phyloP scores from a whole-genome alignment of 1,140 invertebrate genomes.

The Meteorus sp. region DNA sequence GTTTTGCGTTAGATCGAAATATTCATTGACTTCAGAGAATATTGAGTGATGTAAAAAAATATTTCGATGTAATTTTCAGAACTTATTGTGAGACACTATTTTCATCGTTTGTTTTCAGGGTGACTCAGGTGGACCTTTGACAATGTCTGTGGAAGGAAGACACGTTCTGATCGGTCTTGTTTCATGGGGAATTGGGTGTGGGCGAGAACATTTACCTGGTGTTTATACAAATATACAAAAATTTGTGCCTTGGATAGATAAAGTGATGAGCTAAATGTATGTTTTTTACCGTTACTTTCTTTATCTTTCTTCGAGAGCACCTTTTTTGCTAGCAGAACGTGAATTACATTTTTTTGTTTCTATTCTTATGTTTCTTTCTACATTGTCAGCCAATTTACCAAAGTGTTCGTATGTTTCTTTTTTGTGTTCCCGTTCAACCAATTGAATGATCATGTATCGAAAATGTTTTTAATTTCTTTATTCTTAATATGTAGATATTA shows the following conservation, averaged over 20 bases:
- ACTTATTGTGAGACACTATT: too few species aligned
- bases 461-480: too few species aligned
- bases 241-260: slow-evolving; percentile 90
- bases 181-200: slow-evolving; percentile 90
- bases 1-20: too few species aligned
- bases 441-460: background rate
- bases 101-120: slow-evolving; percentile 59
- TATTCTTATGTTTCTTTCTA: background rate
- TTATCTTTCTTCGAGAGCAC: background rate
- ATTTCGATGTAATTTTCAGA: too few species aligned
- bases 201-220: slow-evolving; percentile 84
- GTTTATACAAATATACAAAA: slow-evolving; percentile 91
- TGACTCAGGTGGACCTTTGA: slow-evolving; percentile 82
- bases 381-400: slow-evolving; percentile 16
- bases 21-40: too few species aligned
- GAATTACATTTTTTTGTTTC: background rate
- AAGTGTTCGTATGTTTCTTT: slow-evolving; percentile 11
- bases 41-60: too few species aligned
- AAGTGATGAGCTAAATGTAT: slow-evolving; percentile 66
- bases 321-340: background rate
- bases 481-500: slow-evolving; percentile 24
- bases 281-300: background rate
- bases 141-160: slow-evolving; percentile 77
- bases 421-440: background rate
- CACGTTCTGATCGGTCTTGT: slow-evolving; percentile 85